Evolutionary conservation across 2,888 invertebrate genomes (phyloP).

Genomic region (Cyaniris semiargus): DNA sequence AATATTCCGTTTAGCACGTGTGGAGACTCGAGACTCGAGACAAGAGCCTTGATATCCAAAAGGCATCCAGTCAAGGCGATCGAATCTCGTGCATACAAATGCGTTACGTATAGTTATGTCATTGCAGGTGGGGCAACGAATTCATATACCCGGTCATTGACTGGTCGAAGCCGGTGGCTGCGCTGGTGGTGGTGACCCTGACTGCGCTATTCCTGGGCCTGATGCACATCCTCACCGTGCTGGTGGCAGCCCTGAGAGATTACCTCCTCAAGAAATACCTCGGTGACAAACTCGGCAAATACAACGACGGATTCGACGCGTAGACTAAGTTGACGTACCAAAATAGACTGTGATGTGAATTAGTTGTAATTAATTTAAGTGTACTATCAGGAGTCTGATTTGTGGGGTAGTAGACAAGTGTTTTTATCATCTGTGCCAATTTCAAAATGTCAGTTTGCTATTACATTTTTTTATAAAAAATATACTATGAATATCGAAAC

Average conservation of each 20-base stretch:
- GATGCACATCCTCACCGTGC: constrained; percentile 83
- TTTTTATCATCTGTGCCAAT: background rate
- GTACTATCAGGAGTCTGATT: background rate
- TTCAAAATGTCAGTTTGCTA: background rate
- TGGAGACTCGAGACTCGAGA: background rate
- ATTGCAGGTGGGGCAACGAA: constrained; percentile 81
- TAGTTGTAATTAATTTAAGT: background rate
- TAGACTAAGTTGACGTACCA: constrained; percentile 37
- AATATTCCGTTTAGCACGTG: background rate
- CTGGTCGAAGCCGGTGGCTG: constrained; percentile 86
- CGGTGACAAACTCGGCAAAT: constrained; percentile 55
- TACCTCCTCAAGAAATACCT: constrained; percentile 52
- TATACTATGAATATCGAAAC: too few species aligned
- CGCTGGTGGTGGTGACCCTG: constrained; percentile 83
- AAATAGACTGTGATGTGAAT: background rate
- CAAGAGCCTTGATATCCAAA: constrained; percentile 35
- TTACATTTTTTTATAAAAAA: too few species aligned
- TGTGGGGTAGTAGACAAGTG: background rate
- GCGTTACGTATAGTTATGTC: constrained; percentile 25
- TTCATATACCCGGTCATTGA: constrained; percentile 90
- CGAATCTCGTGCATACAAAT: constrained; percentile 12
- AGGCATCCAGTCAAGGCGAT: constrained; percentile 40
- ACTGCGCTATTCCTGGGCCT: constrained; percentile 84
- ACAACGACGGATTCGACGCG: constrained; percentile 65
- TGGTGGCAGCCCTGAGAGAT: constrained; percentile 77